Evolutionary conservation across 2,888 invertebrate genomes (phyloP).

Genomic region (Clistopyga incitator): DNA sequence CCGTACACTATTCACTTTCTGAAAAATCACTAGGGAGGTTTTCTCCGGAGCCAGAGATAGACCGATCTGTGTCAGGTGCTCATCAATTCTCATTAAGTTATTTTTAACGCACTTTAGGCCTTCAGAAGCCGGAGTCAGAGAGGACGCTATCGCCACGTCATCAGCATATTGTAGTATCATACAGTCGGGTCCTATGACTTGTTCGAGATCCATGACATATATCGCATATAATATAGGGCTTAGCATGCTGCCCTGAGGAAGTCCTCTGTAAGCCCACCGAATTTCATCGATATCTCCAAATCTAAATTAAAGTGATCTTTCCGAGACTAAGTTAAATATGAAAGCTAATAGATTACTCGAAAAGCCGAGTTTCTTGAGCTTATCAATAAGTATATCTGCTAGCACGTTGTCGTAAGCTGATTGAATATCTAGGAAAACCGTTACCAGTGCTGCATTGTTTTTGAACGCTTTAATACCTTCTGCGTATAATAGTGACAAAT

Average conservation of each 20-base stretch:
- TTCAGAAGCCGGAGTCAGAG: not conserved
- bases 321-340: conserved; percentile 40
- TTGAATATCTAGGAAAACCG: conserved; percentile 45
- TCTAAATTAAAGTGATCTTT: not conserved
- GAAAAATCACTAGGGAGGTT: conserved; percentile 36
- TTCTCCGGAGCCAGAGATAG: conserved; percentile 28
- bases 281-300: conserved; percentile 43
- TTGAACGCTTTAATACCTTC: conserved; percentile 17
- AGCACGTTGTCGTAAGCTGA: conserved; percentile 53
- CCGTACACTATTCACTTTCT: not conserved
- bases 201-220: conserved; percentile 20
- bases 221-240: conserved; percentile 43
- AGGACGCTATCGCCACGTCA: not conserved
- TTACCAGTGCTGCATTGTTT: not conserved
- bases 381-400: conserved; percentile 24
- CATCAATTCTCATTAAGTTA: not conserved
- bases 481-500: conserved; percentile 24
- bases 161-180: conserved; percentile 23
- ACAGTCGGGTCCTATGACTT: not conserved
- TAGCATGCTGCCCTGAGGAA: conserved; percentile 44
- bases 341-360: conserved; percentile 26
- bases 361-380: conserved; percentile 35
- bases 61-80: conserved; percentile 7
- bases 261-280: conserved; percentile 13
- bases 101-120: not conserved